Conservation (phyloP, 2,888 invertebrate species). For the Caradrina kadenii region DNA sequence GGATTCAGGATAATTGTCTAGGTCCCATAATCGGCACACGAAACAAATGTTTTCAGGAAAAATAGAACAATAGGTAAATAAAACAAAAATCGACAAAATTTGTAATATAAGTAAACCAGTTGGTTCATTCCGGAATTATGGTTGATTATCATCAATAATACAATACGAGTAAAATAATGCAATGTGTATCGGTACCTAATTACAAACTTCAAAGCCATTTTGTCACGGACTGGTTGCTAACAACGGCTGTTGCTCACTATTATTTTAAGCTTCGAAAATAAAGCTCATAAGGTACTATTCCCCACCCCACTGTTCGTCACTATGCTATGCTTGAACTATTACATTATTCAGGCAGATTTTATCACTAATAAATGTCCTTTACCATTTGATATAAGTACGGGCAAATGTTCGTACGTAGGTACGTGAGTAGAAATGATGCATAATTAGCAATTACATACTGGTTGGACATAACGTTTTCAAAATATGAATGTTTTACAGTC, state of each 20-base stretch:
- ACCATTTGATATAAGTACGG: too few relatives aligned
- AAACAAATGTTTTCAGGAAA: background rate
- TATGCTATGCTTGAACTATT: too few relatives aligned
- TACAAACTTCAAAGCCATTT: slow-evolving; percentile 8
- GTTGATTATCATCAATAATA: slow-evolving; percentile 10
- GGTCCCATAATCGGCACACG: background rate
- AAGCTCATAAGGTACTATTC: too few relatives aligned
- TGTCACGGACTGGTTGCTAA: background rate
- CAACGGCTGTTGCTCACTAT: too few relatives aligned
- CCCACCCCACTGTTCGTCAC: too few relatives aligned
- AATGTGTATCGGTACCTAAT: background rate
- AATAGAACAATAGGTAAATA: background rate
- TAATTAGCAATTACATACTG: background rate
- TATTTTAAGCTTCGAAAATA: too few relatives aligned
- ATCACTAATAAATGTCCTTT: too few relatives aligned
- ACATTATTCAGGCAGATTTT: too few relatives aligned
- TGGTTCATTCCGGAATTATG: background rate
- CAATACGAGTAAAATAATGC: too few relatives aligned
- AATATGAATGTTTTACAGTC: background rate
- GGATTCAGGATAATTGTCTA: background rate
- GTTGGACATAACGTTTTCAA: background rate
- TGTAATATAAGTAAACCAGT: too few relatives aligned
- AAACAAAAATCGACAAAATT: too few relatives aligned
- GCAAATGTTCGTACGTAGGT: too few relatives aligned
- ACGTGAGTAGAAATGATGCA: background rate